phyloP scores from a whole-genome alignment of 2,113 vertebrate species.

The Paradisaea rubra region DNA sequence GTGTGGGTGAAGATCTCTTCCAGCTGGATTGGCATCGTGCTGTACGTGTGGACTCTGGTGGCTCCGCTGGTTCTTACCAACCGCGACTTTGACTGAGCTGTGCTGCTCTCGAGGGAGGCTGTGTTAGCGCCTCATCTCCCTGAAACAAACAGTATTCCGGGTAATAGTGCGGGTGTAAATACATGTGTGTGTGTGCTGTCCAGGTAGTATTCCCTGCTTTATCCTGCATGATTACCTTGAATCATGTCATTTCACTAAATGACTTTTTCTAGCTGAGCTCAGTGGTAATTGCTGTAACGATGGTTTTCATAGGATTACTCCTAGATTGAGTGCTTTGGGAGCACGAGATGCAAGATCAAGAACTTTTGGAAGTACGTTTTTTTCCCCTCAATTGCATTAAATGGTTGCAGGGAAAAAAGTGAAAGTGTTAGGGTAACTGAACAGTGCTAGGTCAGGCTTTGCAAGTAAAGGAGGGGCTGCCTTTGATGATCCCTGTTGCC shows the following conservation, averaged over 20 bases:
- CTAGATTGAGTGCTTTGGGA: neutral
- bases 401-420: neutral
- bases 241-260: constrained; percentile 46
- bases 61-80: constrained; percentile 95
- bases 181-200: neutral
- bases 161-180: constrained; percentile 55
- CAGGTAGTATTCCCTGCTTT: constrained; percentile 26
- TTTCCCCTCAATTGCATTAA: neutral
- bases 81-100: constrained; percentile 90
- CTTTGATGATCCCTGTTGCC: constrained; percentile 52
- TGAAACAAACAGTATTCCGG: constrained; percentile 53
- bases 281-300: neutral
- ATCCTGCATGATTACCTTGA: constrained; percentile 66
- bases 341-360: neutral
- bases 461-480: constrained; percentile 21
- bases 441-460: neutral
- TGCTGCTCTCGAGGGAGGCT: neutral
- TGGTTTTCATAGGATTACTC: neutral
- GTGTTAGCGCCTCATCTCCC: neutral
- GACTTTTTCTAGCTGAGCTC: constrained; percentile 48
- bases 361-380: neutral
- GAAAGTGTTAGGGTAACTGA: neutral
- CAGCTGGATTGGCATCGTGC: constrained; percentile 93
- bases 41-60: constrained; percentile 96
- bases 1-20: constrained; percentile 99